These are phyloP conservation scores for Cheilosia scutellata DNA, from an alignment of 2,888 invertebrate genomes.

Conservation along the genomic window DNA sequence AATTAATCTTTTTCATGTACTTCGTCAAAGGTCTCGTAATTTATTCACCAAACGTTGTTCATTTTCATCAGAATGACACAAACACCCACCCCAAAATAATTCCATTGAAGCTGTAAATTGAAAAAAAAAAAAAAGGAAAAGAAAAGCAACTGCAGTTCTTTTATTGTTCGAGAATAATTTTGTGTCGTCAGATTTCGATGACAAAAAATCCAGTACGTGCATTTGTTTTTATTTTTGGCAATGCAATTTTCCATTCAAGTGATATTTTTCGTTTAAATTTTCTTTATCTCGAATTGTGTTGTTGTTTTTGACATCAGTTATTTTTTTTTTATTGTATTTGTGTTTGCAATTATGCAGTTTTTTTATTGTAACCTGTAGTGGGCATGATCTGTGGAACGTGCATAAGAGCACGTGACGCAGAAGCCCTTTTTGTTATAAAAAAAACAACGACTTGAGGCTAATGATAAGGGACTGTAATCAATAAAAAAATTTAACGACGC, in stretches of 20 bases:
- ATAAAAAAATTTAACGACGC: not conserved
- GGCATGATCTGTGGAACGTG: not conserved
- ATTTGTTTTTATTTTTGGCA: slow-evolving; percentile 9
- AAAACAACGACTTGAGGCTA: not conserved
- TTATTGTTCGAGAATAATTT: slow-evolving; percentile 1
- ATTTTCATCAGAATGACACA: slow-evolving; percentile 28
- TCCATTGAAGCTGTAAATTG: not conserved
- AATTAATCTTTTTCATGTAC: slow-evolving; percentile 16
- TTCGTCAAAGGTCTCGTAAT: slow-evolving; percentile 3
- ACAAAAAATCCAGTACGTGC: slow-evolving; percentile 3
- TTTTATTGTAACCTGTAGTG: not conserved
- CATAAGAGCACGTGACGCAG: slow-evolving; percentile 30
- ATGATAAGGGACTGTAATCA: slow-evolving; percentile 9
- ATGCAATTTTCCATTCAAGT: slow-evolving; percentile 34
- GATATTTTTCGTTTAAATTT: slow-evolving; percentile 9
- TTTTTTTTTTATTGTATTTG: not conserved
- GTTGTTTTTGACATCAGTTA: not conserved
- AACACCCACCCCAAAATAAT: slow-evolving; percentile 16
- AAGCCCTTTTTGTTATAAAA: slow-evolving; percentile 17
- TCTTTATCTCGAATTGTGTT: slow-evolving; percentile 2
- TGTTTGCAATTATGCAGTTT: slow-evolving; percentile 13
- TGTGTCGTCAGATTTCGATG: slow-evolving; percentile 29
- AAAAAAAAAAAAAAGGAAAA: not conserved
- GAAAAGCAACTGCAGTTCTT: slow-evolving; percentile 10
- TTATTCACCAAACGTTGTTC: slow-evolving; percentile 37